Evolutionary conservation across 2,797 vertebrate species (phyloP), one percentile per base, ranked within the genome.

Genomic region (Rhabdomys pumilio): DNA sequence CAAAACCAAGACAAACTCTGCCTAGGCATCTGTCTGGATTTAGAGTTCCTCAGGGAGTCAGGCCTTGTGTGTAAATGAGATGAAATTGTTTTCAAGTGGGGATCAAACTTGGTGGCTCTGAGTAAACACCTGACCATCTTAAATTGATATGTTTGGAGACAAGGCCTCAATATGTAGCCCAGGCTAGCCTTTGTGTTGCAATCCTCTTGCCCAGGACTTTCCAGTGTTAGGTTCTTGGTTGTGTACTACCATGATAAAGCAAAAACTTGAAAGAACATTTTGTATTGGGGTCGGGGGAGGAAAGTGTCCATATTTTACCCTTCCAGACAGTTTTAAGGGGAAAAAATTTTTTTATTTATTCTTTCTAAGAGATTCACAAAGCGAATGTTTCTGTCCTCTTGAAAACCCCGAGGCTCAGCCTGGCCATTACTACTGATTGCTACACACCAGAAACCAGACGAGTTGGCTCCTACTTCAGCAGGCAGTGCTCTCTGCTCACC

Each of bases 301-400:
- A 31, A 41, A 44, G n/a, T 73, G 15, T 41, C 67, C 11, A 2
- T 63, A 80, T 6, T 38, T 22, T n/a, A 44, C 29, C 76, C 63
- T 93, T 89, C 81, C 19, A 59, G 31, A 57, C 2, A 69, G 19
- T 65, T 88, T 75, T 59, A n/a, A 73, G 11, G n/a, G 38, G 72
- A 57, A 38, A 38, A 92, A 50, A 22, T 1, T 50, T 89, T n/a
- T 72, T n/a, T 31, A 55, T 73, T 93, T 76, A 14, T 24, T 59
- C 53, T 89, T 90, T 90, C 44, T 67, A 69, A 83, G 76, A 61
- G 72, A 65, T 86, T 61, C 12, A 1, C 65, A 61, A 82, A 69
- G 65, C 38, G 26, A 86, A 47, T 29, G 79, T 44, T 38, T 86
- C 17, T 31, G 7, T 24, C n/a, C 19, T 84, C 13, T 67, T 80